Evolutionary conservation across 2,797 vertebrate species (phyloP).

Genomic region (Myripristis murdjan): DNA sequence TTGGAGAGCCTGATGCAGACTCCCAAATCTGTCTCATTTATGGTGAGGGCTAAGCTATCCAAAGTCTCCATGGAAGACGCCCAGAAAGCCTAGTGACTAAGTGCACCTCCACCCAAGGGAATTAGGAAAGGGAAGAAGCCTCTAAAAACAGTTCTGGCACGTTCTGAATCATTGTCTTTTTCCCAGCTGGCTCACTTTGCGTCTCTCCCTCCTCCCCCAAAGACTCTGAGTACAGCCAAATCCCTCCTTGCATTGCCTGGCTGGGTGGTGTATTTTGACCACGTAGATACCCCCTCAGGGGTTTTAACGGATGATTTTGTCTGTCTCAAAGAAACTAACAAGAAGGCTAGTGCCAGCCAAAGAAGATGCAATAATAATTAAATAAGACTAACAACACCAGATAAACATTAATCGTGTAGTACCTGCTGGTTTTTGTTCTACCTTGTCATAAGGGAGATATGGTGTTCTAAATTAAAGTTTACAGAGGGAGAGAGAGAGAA

Average conservation of each 20-base stretch:
- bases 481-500: constrained; percentile 27
- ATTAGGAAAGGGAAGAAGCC: constrained; percentile 57
- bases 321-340: constrained; percentile 55
- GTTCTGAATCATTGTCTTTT: constrained; percentile 77
- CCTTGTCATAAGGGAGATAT: constrained; percentile 16
- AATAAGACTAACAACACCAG: constrained; percentile 40
- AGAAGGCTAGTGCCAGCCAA: constrained; percentile 21
- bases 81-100: constrained; percentile 65
- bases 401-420: constrained; percentile 46
- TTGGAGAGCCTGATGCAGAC: constrained; percentile 30
- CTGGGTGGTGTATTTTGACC: constrained; percentile 52
- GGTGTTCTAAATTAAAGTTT: constrained; percentile 46
- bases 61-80: constrained; percentile 65
- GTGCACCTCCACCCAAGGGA: constrained; percentile 64
- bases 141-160: constrained; percentile 71
- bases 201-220: constrained; percentile 14
- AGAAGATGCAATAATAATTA: constrained; percentile 43
- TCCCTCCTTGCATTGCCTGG: constrained; percentile 51
- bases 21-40: constrained; percentile 61
- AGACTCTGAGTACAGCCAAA: constrained; percentile 54
- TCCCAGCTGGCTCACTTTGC: constrained; percentile 57
- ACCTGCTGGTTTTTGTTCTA: constrained; percentile 28
- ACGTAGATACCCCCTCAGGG: constrained; percentile 41
- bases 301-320: constrained; percentile 63
- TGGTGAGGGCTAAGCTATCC: constrained; percentile 52